phyloP scores from a whole-genome alignment of 2,113 vertebrate genomes.

The Manacus vitellinus region DNA sequence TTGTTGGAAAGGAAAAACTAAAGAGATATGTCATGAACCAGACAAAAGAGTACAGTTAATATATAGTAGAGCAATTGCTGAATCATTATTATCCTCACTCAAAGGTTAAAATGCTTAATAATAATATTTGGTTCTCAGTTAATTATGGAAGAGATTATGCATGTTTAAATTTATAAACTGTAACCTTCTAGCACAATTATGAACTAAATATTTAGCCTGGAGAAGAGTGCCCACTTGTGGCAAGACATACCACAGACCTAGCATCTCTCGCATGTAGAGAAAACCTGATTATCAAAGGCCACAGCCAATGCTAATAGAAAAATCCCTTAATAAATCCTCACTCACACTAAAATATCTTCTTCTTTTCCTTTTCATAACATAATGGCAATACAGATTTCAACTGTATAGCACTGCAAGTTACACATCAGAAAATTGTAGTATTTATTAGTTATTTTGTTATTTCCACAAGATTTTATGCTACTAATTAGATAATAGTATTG shows the following conservation, averaged over 20 bases:
- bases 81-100: not conserved
- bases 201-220: not conserved
- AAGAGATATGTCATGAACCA: not conserved
- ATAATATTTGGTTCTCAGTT: not conserved
- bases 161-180: not conserved
- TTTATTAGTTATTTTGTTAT: not conserved
- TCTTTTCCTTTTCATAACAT: not conserved
- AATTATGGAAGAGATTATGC: not conserved
- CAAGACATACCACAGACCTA: not conserved
- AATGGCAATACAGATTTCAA: not conserved
- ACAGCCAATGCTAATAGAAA: not conserved
- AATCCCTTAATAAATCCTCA: not conserved
- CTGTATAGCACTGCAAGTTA: accelerated
- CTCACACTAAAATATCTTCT: accelerated
- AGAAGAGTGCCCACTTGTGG: slow-evolving; percentile 59
- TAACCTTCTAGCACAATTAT: accelerated
- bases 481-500: not conserved
- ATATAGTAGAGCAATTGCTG: not conserved
- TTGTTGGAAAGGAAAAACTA: not conserved
- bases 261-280: not conserved
- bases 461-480: not conserved
- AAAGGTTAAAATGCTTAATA: not conserved
- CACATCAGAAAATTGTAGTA: not conserved
- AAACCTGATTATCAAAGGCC: not conserved
- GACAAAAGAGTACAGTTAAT: not conserved